These are phyloP conservation scores for Anorthoa munda DNA, from an alignment of 2,888 invertebrate species.

Conservation along the genomic window DNA sequence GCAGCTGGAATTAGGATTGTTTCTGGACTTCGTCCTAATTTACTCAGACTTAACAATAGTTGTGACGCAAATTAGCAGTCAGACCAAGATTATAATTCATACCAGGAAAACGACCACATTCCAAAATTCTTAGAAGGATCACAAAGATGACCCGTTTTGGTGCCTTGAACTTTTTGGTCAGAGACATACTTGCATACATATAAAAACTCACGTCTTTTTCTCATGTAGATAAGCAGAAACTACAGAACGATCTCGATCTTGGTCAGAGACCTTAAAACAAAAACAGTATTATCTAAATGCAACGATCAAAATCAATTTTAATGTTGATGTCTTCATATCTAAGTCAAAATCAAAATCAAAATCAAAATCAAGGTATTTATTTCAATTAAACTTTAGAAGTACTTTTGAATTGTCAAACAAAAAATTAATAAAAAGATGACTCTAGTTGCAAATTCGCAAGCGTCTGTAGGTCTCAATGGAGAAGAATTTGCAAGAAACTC, in stretches of 20 bases:
- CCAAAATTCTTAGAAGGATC: constrained; percentile 20
- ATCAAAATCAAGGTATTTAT: too few relatives aligned
- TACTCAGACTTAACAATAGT: constrained; percentile 24
- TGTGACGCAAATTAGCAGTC: constrained; percentile 44
- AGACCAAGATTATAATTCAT: constrained; percentile 20
- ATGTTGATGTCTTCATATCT: constrained; percentile 53
- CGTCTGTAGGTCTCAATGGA: too few relatives aligned
- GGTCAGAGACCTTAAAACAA: constrained; percentile 21
- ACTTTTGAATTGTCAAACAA: too few relatives aligned
- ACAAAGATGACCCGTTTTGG: constrained; percentile 12
- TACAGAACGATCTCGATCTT: neutral
- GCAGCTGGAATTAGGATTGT: constrained; percentile 23
- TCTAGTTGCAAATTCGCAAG: too few relatives aligned
- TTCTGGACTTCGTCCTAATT: constrained; percentile 39
- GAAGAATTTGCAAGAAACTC: too few relatives aligned
- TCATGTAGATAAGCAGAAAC: too few relatives aligned
- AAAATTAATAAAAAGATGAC: too few relatives aligned
- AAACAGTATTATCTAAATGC: constrained; percentile 34
- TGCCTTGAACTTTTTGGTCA: too few relatives aligned
- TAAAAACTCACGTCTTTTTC: too few relatives aligned
- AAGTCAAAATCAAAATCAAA: too few relatives aligned
- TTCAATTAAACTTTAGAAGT: too few relatives aligned
- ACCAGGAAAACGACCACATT: constrained; percentile 20
- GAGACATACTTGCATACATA: too few relatives aligned
- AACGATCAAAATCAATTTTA: constrained; percentile 45